Conservation (phyloP, 2,888 invertebrate genomes). For the Lasioglossum morio region DNA sequence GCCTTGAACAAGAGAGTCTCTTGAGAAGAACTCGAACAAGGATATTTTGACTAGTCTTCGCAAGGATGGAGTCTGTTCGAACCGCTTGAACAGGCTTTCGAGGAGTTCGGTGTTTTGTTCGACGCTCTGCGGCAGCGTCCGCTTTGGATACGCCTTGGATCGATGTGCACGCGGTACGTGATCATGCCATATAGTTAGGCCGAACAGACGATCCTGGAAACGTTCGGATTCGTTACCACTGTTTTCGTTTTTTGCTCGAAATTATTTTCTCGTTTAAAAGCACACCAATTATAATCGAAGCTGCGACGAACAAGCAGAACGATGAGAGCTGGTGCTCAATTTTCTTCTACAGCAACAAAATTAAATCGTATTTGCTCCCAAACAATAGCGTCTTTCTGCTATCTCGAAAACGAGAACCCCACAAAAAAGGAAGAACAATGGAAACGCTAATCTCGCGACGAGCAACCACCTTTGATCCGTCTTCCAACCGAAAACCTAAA, state of each 20-base stretch:
- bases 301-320: not conserved
- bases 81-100: slow-evolving; percentile 11
- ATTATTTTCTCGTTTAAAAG: not conserved
- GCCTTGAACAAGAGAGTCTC: not conserved
- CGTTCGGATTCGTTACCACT: not conserved
- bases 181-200: not conserved
- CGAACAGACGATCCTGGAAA: not conserved
- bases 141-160: not conserved
- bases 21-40: not conserved
- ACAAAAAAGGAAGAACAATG: not conserved
- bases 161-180: slow-evolving; percentile 17
- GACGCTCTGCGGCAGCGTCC: not conserved
- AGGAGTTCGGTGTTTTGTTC: slow-evolving; percentile 10
- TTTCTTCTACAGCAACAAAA: not conserved
- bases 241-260: not conserved
- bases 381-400: not conserved
- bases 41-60: not conserved
- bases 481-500: not conserved
- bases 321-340: not conserved
- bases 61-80: slow-evolving; percentile 11
- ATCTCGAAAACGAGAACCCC: not conserved
- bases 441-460: not conserved
- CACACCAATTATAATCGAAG: not conserved
- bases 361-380: not conserved
- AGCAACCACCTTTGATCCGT: not conserved